Percentiles rank a stretch among this genome's conserved stretches.
Conservation (phyloP, 2,797 vertebrate species). For the Mormyrops boulengeri region DNA sequence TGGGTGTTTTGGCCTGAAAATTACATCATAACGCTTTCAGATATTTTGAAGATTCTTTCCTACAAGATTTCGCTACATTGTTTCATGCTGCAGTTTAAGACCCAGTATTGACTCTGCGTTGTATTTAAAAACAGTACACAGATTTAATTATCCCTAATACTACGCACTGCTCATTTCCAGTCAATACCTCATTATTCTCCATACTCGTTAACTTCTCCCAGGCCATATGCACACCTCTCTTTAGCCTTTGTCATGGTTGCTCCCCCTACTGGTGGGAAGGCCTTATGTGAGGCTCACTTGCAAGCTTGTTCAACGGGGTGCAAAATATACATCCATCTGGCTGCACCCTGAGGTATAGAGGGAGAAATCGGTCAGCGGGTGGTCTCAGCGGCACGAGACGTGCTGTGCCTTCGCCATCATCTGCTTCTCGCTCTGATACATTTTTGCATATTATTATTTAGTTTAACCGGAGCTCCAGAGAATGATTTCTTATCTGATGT, state of each 20-base stretch:
- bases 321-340: background rate
- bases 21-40: background rate
- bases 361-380: background rate
- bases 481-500: background rate
- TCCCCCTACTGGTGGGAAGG: background rate
- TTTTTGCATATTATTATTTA: background rate
- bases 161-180: background rate
- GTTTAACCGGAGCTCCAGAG: background rate
- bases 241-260: background rate
- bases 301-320: background rate
- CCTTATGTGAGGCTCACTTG: background rate
- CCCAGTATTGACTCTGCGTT: background rate
- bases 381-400: background rate
- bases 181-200: background rate
- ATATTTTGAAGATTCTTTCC: background rate
- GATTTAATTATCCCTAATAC: background rate
- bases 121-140: background rate
- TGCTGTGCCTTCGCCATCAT: background rate
- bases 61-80: background rate
- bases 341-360: background rate
- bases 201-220: background rate
- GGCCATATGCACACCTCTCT: background rate
- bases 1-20: conserved; percentile 4
- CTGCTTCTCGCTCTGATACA: background rate
- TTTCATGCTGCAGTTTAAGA: background rate